Conservation (phyloP, 2,113 vertebrate species). For the Nibea albiflora region DNA sequence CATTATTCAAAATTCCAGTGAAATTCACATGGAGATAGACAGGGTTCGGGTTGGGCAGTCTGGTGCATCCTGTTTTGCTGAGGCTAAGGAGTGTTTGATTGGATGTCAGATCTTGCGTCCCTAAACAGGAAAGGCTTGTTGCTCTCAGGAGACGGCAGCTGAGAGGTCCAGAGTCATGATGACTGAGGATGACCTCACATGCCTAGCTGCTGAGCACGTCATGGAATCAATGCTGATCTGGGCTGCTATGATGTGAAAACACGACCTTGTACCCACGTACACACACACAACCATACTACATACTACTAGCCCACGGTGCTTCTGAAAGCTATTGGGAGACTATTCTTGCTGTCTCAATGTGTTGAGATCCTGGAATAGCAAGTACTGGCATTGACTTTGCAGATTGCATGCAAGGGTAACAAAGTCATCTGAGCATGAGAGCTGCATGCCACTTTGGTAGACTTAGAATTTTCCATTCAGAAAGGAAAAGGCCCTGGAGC, state of each 20-base stretch:
- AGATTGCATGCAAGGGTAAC: slow-evolving; percentile 74
- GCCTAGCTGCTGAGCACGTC: slow-evolving; percentile 25
- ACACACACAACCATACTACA: slow-evolving; percentile 9
- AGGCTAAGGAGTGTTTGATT: slow-evolving; percentile 16
- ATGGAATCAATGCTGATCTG: slow-evolving; percentile 43
- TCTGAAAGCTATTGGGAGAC: slow-evolving; percentile 80
- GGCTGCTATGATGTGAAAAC: slow-evolving; percentile 3
- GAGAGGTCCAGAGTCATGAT: slow-evolving; percentile 15
- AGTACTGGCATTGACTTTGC: slow-evolving; percentile 61
- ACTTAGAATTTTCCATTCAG: slow-evolving; percentile 25
- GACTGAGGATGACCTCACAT: slow-evolving; percentile 21
- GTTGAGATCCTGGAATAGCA: slow-evolving; percentile 56
- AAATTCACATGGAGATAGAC: too few relatives aligned
- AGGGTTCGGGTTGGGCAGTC: background rate
- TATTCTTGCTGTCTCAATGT: slow-evolving; percentile 58
- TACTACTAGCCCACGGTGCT: slow-evolving; percentile 38
- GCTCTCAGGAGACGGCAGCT: slow-evolving; percentile 10
- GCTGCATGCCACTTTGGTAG: slow-evolving; percentile 72
- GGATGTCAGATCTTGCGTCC: slow-evolving; percentile 6
- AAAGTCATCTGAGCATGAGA: slow-evolving; percentile 76
- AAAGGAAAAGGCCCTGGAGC: slow-evolving; percentile 20
- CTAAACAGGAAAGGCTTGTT: slow-evolving; percentile 50
- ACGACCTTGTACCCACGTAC: slow-evolving; percentile 5
- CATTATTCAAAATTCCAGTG: background rate
- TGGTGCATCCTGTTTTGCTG: slow-evolving; percentile 9